These are phyloP conservation scores for Aeoliscus strigatus DNA, from an alignment of 2,797 vertebrate genomes.

Conservation along the genomic window DNA sequence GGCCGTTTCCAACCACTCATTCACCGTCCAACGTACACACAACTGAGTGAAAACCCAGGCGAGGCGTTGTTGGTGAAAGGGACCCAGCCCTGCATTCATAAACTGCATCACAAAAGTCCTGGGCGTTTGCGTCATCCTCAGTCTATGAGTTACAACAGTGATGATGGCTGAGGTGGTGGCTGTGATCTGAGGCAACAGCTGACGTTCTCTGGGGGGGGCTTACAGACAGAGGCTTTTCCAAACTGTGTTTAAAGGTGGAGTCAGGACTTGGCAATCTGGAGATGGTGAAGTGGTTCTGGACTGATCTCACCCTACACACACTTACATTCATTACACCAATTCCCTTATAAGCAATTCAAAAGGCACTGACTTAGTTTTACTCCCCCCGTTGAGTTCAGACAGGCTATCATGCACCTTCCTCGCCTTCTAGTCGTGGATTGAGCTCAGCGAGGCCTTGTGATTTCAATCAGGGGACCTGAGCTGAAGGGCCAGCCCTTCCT, in stretches of 20 bases:
- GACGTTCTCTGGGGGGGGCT: constrained; percentile 7
- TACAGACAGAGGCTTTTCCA: constrained; percentile 25
- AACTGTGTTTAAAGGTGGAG: too few species aligned
- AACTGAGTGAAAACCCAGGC: constrained; percentile 40
- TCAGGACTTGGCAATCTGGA: too few species aligned
- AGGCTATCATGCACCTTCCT: too few species aligned
- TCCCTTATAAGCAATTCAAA: too few species aligned
- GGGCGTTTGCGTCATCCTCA: constrained; percentile 11
- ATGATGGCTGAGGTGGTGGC: constrained; percentile 1
- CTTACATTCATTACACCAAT: too few species aligned
- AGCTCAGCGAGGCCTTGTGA: constrained; percentile 63
- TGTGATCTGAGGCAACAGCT: constrained; percentile 25
- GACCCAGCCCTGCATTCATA: constrained; percentile 31
- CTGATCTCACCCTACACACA: too few species aligned
- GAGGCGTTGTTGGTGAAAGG: constrained; percentile 36
- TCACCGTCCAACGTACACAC: constrained; percentile 18
- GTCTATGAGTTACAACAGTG: too few species aligned
- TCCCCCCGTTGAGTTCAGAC: too few species aligned
- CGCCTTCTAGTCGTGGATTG: too few species aligned
- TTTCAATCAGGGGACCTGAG: constrained; percentile 57
- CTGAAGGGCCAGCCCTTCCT: constrained; percentile 39
- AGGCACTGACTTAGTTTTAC: too few species aligned
- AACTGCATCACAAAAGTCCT: constrained; percentile 26
- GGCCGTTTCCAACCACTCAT: constrained; percentile 43
- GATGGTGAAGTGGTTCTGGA: too few species aligned